Conservation (phyloP, 2,797 vertebrate genomes). For the Thaleichthys pacificus region DNA sequence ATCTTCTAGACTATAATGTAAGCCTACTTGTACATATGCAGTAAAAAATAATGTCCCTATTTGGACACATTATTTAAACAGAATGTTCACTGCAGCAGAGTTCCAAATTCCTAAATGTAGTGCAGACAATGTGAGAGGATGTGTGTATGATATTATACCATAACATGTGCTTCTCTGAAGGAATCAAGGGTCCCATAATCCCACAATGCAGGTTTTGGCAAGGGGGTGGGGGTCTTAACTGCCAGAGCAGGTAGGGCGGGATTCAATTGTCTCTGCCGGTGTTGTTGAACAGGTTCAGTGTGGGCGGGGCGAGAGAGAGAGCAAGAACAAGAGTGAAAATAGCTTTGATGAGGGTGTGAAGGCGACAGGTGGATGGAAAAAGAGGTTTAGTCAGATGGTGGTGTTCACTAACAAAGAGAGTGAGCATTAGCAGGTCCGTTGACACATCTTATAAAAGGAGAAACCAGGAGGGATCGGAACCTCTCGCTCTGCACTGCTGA, state of each 20-base stretch:
- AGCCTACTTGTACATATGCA: not conserved
- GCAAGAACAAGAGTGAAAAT: slow-evolving; percentile 7
- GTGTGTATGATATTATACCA: not conserved
- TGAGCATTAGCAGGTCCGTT: not conserved
- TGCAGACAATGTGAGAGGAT: not conserved
- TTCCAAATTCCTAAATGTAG: not conserved
- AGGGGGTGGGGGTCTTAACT: slow-evolving; percentile 43
- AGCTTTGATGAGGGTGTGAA: slow-evolving; percentile 8
- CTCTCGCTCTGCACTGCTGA: not conserved
- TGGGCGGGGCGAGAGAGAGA: slow-evolving; percentile 15
- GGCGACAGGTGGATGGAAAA: slow-evolving; percentile 35
- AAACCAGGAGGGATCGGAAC: not conserved
- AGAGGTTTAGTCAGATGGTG: not conserved
- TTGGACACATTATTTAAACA: not conserved
- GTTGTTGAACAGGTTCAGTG: slow-evolving; percentile 22
- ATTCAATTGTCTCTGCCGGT: slow-evolving; percentile 63
- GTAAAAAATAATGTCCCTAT: too few species aligned
- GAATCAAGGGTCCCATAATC: slow-evolving; percentile 76
- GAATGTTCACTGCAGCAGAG: not conserved
- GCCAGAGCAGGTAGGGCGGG: slow-evolving; percentile 67
- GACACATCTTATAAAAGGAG: not conserved
- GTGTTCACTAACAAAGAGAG: not conserved
- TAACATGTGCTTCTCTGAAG: not conserved
- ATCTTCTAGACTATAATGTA: not conserved
- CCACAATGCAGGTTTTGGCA: slow-evolving; percentile 40